phyloP scores from a whole-genome alignment of 2,113 vertebrate species.

The Paratilapia polleni region DNA sequence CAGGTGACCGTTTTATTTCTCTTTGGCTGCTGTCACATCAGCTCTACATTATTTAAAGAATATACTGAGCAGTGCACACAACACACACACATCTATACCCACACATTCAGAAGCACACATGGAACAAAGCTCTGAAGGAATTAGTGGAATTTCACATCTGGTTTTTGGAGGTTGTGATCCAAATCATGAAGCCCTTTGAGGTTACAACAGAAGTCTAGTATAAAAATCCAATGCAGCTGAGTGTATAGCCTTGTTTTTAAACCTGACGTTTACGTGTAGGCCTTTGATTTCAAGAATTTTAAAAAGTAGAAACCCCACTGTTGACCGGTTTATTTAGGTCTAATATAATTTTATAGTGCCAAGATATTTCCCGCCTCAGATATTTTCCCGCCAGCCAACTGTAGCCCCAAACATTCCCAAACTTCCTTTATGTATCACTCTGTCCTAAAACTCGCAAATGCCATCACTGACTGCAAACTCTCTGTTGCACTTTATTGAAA shows the following conservation, averaged over 20 bases:
- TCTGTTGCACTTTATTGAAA: slow-evolving; percentile 38
- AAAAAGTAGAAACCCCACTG: fast-evolving
- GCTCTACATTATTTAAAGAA: slow-evolving; percentile 39
- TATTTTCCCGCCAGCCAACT: neutral
- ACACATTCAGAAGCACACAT: neutral
- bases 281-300: neutral
- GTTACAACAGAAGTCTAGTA: neutral
- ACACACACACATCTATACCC: neutral
- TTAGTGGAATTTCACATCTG: slow-evolving; percentile 65
- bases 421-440: neutral
- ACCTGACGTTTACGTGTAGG: neutral
- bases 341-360: neutral
- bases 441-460: neutral
- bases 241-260: neutral
- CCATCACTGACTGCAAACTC: neutral
- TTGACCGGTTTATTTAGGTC: neutral
- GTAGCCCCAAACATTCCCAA: neutral
- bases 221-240: neutral
- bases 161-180: neutral
- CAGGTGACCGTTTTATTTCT: slow-evolving; percentile 57
- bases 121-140: slow-evolving; percentile 34
- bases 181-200: neutral
- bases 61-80: slow-evolving; percentile 20
- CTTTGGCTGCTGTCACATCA: slow-evolving; percentile 43
- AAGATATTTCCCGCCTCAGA: neutral